phyloP scores from a whole-genome alignment of 2,113 vertebrate genomes.

The Gavialis gangeticus region DNA sequence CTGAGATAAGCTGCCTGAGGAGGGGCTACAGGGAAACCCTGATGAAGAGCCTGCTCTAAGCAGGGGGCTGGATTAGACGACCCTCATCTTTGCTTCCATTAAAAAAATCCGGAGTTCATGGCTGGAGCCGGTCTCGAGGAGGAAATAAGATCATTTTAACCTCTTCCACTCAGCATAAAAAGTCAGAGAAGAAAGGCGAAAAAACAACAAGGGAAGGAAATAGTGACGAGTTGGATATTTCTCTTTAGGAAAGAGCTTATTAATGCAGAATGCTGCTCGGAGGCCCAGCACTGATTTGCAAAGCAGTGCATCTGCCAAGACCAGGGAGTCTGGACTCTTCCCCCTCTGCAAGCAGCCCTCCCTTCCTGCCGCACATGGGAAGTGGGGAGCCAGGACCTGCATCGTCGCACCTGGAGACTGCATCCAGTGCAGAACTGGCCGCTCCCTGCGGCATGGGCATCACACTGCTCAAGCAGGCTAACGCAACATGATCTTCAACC shows the following conservation, averaged over 20 bases:
- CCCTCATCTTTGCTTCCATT: slow-evolving; percentile 7
- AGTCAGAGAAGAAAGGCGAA: neutral
- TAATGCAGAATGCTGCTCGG: neutral
- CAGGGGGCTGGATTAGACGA: slow-evolving; percentile 51
- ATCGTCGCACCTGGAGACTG: neutral
- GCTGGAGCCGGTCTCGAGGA: neutral
- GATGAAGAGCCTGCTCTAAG: slow-evolving; percentile 62
- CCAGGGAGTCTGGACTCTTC: neutral
- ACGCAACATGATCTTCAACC: neutral
- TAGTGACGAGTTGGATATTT: neutral
- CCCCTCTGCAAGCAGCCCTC: neutral
- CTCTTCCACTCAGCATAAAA: neutral
- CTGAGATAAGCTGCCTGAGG: slow-evolving; percentile 35
- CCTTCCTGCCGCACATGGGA: neutral
- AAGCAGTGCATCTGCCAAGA: neutral
- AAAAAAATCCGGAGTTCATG: neutral
- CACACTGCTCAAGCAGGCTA: neutral
- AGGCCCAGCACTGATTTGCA: neutral
- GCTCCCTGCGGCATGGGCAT: neutral
- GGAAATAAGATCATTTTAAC: neutral
- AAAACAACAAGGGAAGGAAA: neutral
- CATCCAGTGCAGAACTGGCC: neutral
- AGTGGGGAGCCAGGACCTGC: neutral
- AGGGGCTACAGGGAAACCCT: slow-evolving; percentile 45
- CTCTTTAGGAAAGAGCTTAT: neutral